A percentile compares a stretch with the other conserved stretches of the same genome.
These are phyloP conservation scores for Homarus americanus DNA, from an alignment of 1,140 invertebrate genomes.

Conservation along the genomic window DNA sequence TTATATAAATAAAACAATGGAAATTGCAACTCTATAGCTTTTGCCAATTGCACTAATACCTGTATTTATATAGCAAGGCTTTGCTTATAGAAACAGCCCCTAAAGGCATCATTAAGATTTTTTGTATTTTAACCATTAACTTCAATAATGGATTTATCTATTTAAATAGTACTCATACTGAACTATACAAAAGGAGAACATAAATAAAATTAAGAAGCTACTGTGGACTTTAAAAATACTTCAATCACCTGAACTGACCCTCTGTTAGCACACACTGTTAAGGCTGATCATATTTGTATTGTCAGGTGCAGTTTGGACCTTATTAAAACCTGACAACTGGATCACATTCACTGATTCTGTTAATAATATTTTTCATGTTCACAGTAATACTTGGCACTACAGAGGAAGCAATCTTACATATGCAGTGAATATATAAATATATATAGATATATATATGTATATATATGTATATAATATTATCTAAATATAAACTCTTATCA, in stretches of 20 bases:
- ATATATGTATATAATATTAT: conserved; percentile 13
- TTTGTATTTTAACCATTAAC: not conserved
- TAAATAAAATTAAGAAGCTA: conserved; percentile 5
- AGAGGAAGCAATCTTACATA: conserved; percentile 65
- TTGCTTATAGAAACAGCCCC: not conserved
- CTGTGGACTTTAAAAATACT: conserved; percentile 35
- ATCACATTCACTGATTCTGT: conserved; percentile 39
- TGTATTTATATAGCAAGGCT: conserved; percentile 17
- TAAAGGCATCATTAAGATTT: not conserved
- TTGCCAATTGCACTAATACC: not conserved
- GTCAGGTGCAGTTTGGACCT: conserved; percentile 43
- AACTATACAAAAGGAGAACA: not conserved
- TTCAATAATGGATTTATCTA: not conserved
- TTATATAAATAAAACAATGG: not conserved
- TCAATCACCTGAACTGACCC: conserved; percentile 31
- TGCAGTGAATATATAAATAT: conserved; percentile 29
- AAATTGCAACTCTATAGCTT: not conserved
- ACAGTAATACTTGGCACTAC: conserved; percentile 56
- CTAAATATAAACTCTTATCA: conserved; percentile 59
- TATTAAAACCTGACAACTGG: conserved; percentile 27
- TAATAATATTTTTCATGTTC: conserved; percentile 39
- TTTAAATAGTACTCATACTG: conserved; percentile 4
- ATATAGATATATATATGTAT: conserved; percentile 41
- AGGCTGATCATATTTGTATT: conserved; percentile 36
- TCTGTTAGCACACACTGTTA: conserved; percentile 34